Evolutionary conservation across 2,797 vertebrate genomes (phyloP), one percentile per base, ranked within the genome.

Genomic region (Fistularia tabacaria): DNA sequence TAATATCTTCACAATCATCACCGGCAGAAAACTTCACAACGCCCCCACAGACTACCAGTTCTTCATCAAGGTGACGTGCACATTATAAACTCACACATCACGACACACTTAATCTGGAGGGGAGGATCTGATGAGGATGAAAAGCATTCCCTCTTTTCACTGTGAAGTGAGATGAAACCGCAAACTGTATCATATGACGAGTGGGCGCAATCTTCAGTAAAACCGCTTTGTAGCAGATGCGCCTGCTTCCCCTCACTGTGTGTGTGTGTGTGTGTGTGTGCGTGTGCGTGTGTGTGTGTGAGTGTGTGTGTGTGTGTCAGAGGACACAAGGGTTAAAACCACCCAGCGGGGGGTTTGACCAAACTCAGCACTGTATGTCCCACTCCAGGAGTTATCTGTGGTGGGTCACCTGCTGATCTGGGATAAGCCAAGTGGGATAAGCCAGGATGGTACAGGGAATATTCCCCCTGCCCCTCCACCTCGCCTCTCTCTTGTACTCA

Each of bases 31-130:
- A 77, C 81, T 94, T 62, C 92, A 97, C 84, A 92, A 90, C 13
- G 91, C 95, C 8, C 96, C 97, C 11, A 93, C 95, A 3, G 95
- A 99, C 69, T 93, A 86, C 51, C 96, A 95, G 84, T 96, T 99
- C 88, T 95, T 95, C 88, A 95, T 99, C 78, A 99, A 98, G 95
- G 96, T 99, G 90, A 59, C 38, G 8, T 7, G 38, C 14, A 36
- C n/a, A 8, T 25, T 25, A 25, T 15, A 2, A 10, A 37, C 9
- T 11, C 6, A 12, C 38, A 36, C 38, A 51, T 14, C 14, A 15
- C 13, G 1, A 13, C 37, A 40, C 10, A 9, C 38, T 38, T 50
- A 25, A 25, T 25, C 25, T 25, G 25, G 25, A 25, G 25, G 25
- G 2, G 39, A 8, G 39, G 10, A 40, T 40, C 39, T 8, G 39